Conservation (phyloP, 2,113 vertebrate species). For the Cheirogaleus medius region DNA sequence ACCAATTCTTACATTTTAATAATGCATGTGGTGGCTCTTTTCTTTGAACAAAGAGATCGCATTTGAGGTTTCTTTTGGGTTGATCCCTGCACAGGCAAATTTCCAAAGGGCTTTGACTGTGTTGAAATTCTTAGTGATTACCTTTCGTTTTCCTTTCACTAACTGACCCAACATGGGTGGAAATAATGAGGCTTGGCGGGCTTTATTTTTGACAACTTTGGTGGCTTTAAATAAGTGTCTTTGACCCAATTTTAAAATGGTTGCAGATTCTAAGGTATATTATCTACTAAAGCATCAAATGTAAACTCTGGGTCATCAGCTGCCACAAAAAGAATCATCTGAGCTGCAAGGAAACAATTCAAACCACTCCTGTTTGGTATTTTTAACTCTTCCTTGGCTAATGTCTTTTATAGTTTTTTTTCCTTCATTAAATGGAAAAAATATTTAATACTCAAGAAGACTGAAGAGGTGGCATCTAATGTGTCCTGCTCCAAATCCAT, state of each 20-base stretch:
- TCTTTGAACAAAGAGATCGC: background rate
- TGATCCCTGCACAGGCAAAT: background rate
- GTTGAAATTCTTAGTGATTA: slow-evolving; percentile 36
- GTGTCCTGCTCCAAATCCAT: background rate
- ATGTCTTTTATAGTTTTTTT: background rate
- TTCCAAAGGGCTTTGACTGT: slow-evolving; percentile 37
- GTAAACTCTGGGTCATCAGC: slow-evolving; percentile 19
- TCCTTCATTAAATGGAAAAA: background rate
- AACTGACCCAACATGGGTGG: slow-evolving; percentile 20
- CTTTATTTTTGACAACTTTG: slow-evolving; percentile 65
- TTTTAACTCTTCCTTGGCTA: slow-evolving; percentile 42
- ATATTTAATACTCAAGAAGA: background rate
- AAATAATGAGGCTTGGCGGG: slow-evolving; percentile 65
- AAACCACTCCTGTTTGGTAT: background rate
- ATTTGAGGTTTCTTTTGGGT: background rate
- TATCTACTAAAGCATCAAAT: slow-evolving; percentile 39
- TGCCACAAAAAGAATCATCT: slow-evolving; percentile 37
- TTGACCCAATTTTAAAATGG: slow-evolving; percentile 69
- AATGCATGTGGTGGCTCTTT: background rate
- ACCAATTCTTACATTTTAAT: slow-evolving; percentile 48
- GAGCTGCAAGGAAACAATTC: background rate
- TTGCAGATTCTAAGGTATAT: slow-evolving; percentile 25
- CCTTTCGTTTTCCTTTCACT: slow-evolving; percentile 41
- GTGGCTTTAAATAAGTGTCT: slow-evolving; percentile 61
- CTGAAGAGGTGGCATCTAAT: background rate